Conservation (phyloP, 2,797 vertebrate genomes). For the Silurus lanzhouensis region DNA sequence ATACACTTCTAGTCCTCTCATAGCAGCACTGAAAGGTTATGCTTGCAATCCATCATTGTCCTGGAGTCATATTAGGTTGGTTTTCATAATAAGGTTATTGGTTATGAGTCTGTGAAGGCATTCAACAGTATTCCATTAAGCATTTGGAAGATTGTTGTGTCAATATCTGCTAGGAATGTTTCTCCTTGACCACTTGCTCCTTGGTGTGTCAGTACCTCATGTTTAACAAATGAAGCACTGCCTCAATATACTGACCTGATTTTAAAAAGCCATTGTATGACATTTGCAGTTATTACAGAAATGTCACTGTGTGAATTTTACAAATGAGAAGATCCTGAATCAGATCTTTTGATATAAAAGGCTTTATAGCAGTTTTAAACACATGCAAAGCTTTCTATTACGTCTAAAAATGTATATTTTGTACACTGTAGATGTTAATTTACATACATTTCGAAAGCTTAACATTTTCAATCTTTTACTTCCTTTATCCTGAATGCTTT, state of each 20-base stretch:
- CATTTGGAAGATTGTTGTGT: not conserved
- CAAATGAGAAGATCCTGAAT: not conserved
- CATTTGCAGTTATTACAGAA: not conserved
- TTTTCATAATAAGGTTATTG: not conserved
- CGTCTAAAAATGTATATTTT: not conserved
- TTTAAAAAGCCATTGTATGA: not conserved
- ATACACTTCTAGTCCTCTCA: not conserved
- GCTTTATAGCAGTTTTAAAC: not conserved
- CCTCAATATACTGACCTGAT: not conserved
- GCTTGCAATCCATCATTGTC: not conserved
- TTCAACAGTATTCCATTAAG: not conserved
- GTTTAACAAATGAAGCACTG: conserved; percentile 12
- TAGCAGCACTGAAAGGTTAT: too few relatives aligned
- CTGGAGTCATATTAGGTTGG: too few relatives aligned
- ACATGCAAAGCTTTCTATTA: not conserved
- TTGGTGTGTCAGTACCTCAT: not conserved
- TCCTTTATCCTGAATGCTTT: not conserved
- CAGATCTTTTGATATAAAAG: not conserved
- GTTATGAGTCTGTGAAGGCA: not conserved
- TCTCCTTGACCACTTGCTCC: not conserved
- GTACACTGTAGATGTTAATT: not conserved
- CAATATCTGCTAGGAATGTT: not conserved
- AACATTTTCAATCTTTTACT: not conserved
- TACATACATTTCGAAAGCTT: not conserved
- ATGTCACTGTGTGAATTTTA: conserved; percentile 15